Evolutionary conservation across 2,797 vertebrate genomes (phyloP), one percentile per base, ranked within the genome.

Genomic region (Tamandua tetradactyla): DNA sequence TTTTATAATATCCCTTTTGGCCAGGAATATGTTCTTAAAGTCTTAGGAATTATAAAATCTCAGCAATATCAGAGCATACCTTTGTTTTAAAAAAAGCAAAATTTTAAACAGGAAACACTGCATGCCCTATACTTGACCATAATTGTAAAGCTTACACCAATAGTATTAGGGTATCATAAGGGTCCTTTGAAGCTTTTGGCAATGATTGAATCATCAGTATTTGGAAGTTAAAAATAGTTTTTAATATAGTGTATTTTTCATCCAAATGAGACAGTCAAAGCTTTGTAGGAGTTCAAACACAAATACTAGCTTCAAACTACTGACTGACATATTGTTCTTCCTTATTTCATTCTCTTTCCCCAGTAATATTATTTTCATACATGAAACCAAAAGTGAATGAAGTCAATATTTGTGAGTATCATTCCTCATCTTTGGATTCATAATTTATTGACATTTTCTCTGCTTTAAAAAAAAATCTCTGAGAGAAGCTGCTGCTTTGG

Each of bases 401-500:
- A 78, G 30, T 30, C 25, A 71, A 1, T 35, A 52, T 42, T 68
- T 75, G 55, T 8, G 5, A 81, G n/a, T 35, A 55, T 12, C 69
- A 59, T 55, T 69, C 0, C 11, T 92, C 2, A 89, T 61, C 13
- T 25, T 20, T 37, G 37, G 14, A 82, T 64, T 68, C 27, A 69
- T 64, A 66, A 42, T 71, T 91, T 81, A 20, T 89, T 68, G 18
- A 27, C 80, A 80, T 35, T 91, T 82, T 71, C 35, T 68, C 12
- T 27, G 10, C 9, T 62, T 84, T 37, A 89, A 93, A 18, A 22
- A 89, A 93, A 83, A 84, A 37, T 81, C 32, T 74, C 49, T 44
- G 42, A 64, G 8, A 93, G 66, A 95, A 83, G 52, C 42, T 69
- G 44, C 20, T 84, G 40, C 17, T 84, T 80, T 92, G 87, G n/a